phyloP scores from a whole-genome alignment of 1,140 invertebrate species.

The Spodoptera frugiperda region DNA sequence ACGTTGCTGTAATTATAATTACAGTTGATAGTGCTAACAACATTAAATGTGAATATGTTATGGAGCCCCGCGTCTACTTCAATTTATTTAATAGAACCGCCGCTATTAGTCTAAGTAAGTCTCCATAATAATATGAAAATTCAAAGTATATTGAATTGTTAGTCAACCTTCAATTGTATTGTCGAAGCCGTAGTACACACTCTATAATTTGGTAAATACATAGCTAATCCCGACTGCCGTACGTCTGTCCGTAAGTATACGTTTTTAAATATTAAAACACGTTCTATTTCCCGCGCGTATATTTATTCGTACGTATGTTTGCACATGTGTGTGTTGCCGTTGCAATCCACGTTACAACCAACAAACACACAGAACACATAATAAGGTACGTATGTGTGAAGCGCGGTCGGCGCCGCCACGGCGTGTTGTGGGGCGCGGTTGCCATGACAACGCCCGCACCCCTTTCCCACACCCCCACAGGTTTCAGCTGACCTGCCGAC shows the following conservation, averaged over 20 bases:
- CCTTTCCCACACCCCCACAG: conserved; percentile 60
- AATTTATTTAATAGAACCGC: conserved; percentile 19
- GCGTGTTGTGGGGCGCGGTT: conserved; percentile 83
- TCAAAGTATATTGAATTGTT: conserved; percentile 34
- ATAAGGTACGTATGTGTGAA: conserved; percentile 63
- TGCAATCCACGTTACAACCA: conserved; percentile 69
- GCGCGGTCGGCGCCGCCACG: conserved; percentile 75
- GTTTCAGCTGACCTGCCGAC: conserved; percentile 80
- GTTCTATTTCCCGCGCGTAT: conserved; percentile 62
- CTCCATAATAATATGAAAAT: conserved; percentile 19
- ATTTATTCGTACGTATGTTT: conserved; percentile 61
- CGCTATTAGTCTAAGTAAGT: conserved; percentile 3
- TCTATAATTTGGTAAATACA: conserved; percentile 41
- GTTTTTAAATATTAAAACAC: conserved; percentile 72
- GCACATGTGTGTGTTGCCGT: conserved; percentile 43
- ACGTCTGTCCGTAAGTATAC: conserved; percentile 42
- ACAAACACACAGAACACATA: conserved; percentile 80
- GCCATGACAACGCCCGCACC: conserved; percentile 69
- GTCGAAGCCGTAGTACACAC: background rate
- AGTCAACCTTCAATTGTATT: conserved; percentile 26
- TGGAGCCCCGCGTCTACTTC: conserved; percentile 4
- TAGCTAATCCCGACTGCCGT: conserved; percentile 29
- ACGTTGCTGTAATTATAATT: background rate
- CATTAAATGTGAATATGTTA: conserved; percentile 3
- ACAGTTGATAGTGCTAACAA: background rate